These are phyloP conservation scores for Drosophila antonietae DNA, from an alignment of 2,888 invertebrate species.

Conservation along the genomic window DNA sequence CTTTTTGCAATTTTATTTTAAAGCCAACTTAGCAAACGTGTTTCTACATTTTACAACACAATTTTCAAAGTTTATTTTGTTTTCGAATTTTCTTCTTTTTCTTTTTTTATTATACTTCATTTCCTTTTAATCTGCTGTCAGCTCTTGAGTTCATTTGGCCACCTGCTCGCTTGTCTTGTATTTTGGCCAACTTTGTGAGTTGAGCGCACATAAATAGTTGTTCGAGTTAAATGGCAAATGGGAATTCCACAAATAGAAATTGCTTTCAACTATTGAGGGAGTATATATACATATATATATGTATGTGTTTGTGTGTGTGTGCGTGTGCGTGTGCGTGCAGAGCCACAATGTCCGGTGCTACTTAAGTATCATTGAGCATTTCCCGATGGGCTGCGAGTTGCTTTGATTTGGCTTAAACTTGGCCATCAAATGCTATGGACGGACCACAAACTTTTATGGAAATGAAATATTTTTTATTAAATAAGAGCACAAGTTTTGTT, in stretches of 20 bases:
- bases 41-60: background rate
- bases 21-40: conserved; percentile 1
- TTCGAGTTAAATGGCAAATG: conserved; percentile 39
- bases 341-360: conserved; percentile 28
- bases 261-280: conserved; percentile 18
- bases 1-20: conserved; percentile 13
- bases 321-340: conserved; percentile 8
- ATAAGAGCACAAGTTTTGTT: conserved; percentile 1
- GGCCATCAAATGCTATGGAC: conserved; percentile 21
- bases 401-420: conserved; percentile 49
- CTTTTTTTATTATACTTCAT: conserved; percentile 3
- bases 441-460: conserved; percentile 15
- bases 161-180: conserved; percentile 24
- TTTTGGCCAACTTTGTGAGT: conserved; percentile 33
- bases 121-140: background rate
- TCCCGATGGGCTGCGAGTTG: conserved; percentile 27
- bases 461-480: conserved; percentile 15
- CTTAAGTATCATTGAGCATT: conserved; percentile 15
- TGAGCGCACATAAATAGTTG: conserved; percentile 37
- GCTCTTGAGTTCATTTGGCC: conserved; percentile 14
- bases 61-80: conserved; percentile 3
- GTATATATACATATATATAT: background rate
- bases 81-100: background rate
- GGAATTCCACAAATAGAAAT: conserved; percentile 33
- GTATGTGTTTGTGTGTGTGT: no score